phyloP scores from a whole-genome alignment of 2,797 vertebrate genomes.

The Characodon lateralis region DNA sequence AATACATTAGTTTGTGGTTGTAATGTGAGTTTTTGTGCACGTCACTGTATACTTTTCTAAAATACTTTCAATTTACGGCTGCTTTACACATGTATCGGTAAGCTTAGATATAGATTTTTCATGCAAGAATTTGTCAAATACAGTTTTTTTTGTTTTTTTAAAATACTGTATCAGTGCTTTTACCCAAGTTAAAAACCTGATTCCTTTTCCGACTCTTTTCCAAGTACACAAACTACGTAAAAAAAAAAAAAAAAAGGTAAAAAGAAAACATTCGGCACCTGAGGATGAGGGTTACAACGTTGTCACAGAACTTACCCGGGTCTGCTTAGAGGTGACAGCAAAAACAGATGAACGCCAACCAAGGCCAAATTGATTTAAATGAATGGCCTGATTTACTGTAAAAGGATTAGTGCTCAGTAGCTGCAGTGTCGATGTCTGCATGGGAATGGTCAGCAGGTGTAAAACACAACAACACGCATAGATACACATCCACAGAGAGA shows the following conservation, averaged over 20 bases:
- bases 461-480: slow-evolving; percentile 9
- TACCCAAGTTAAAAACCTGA: neutral
- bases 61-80: too few species aligned
- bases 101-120: too few species aligned
- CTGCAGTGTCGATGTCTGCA: neutral
- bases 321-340: neutral
- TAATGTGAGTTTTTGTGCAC: neutral
- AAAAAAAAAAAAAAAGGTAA: neutral
- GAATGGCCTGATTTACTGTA: slow-evolving; percentile 1
- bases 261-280: neutral
- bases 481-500: slow-evolving; percentile 63
- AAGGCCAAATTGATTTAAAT: slow-evolving; percentile 6
- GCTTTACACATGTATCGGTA: too few species aligned
- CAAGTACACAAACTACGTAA: too few species aligned
- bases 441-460: neutral
- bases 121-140: too few species aligned
- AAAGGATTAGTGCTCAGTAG: neutral
- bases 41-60: neutral
- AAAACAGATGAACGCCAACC: neutral
- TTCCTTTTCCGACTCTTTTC: neutral
- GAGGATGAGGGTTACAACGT: neutral
- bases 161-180: too few species aligned
- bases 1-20: neutral
- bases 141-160: too few species aligned
- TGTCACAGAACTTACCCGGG: neutral